phyloP scores from a whole-genome alignment of 2,888 invertebrate species.

The Iselma pallidipennis region DNA sequence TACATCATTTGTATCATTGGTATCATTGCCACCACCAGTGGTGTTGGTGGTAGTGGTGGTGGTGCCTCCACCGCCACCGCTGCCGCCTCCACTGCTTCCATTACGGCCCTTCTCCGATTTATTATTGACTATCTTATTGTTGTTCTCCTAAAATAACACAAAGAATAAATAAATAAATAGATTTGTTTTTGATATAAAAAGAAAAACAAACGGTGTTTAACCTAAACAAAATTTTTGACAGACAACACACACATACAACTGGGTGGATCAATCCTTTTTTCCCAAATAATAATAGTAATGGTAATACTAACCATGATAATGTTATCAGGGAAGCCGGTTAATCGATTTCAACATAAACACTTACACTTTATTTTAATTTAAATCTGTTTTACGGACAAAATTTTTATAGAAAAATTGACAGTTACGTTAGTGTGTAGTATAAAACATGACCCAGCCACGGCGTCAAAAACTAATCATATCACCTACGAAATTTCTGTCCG shows the following conservation, averaged over 20 bases:
- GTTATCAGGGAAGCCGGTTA: neutral
- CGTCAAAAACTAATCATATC: neutral
- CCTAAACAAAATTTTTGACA: neutral
- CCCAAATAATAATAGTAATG: neutral
- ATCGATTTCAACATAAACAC: neutral
- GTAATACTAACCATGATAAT: neutral
- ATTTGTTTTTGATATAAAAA: neutral
- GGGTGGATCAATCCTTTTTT: neutral
- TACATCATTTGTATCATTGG: neutral
- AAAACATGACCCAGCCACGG: constrained; percentile 3
- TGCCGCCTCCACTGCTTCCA: constrained; percentile 56
- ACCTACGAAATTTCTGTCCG: neutral
- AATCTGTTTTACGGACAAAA: no score
- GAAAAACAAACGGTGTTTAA: neutral
- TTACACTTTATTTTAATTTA: neutral
- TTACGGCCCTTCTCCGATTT: constrained; percentile 62
- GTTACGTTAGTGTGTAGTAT: neutral
- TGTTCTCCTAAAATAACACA: neutral
- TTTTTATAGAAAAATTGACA: neutral
- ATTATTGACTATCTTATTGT: constrained; percentile 51
- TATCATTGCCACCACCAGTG: neutral
- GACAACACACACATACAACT: neutral
- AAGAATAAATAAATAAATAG: neutral
- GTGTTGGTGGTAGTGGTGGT: no score
- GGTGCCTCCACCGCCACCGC: neutral